A percentile compares a stretch with the other conserved stretches of the same genome.
These are phyloP conservation scores for Lithophane socia DNA, from an alignment of 2,888 invertebrate species.

Conservation along the genomic window DNA sequence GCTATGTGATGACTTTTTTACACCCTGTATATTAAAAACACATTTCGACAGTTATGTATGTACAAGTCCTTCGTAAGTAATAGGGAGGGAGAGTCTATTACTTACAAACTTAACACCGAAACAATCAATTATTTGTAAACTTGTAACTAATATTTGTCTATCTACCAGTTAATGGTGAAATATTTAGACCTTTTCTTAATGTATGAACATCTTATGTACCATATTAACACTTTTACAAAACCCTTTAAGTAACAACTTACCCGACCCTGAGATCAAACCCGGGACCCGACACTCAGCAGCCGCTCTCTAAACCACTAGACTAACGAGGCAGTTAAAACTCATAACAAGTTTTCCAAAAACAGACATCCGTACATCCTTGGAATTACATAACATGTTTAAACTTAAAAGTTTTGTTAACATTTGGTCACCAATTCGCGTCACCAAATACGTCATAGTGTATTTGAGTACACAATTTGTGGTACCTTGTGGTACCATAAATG, in stretches of 20 bases:
- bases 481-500: constrained; percentile 74
- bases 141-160: too few relatives aligned
- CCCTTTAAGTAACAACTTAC: neutral
- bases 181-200: too few relatives aligned
- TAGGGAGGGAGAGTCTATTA: too few relatives aligned
- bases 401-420: constrained; percentile 66
- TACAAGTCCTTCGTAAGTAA: too few relatives aligned
- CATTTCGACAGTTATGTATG: too few relatives aligned
- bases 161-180: too few relatives aligned
- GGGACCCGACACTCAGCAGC: neutral
- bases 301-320: neutral
- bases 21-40: too few relatives aligned
- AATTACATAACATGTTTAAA: constrained; percentile 63
- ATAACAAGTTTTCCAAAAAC: neutral
- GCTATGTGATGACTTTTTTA: too few relatives aligned
- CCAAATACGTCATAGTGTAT: constrained; percentile 79
- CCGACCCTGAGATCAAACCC: neutral
- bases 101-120: too few relatives aligned
- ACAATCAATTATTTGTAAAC: too few relatives aligned
- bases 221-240: neutral
- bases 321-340: neutral
- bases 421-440: constrained; percentile 78
- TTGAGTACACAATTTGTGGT: constrained; percentile 79
- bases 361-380: constrained; percentile 31
- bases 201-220: too few relatives aligned